Evolutionary conservation across 1,140 invertebrate species (phyloP).

Genomic region (Frieseomelitta varia): DNA sequence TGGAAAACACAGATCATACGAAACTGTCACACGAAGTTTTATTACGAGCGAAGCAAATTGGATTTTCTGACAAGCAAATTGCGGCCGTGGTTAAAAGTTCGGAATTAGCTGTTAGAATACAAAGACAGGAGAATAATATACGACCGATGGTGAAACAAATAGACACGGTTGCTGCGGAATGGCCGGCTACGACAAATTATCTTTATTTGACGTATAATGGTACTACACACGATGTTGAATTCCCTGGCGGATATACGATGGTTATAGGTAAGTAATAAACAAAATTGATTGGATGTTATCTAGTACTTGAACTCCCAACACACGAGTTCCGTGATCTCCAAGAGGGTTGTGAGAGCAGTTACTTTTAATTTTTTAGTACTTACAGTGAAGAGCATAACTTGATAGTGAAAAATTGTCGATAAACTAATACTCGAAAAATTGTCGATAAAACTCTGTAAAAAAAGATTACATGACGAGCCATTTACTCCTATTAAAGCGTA

Average conservation of each 20-base stretch:
- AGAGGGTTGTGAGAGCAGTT: too few species aligned
- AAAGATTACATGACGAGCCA: too few species aligned
- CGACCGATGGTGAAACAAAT: constrained; percentile 98
- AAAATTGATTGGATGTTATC: neutral
- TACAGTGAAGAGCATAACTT: too few species aligned
- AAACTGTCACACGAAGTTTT: constrained; percentile 85
- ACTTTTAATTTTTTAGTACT: too few species aligned
- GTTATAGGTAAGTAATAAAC: constrained; percentile 85
- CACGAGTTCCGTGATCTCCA: too few species aligned
- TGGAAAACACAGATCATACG: constrained; percentile 86
- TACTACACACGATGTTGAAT: constrained; percentile 91
- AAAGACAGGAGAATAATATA: constrained; percentile 88
- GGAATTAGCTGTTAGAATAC: constrained; percentile 89
- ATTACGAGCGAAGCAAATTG: constrained; percentile 93
- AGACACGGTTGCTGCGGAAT: constrained; percentile 99
- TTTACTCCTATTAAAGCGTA: too few species aligned
- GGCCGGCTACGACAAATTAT: constrained; percentile 99
- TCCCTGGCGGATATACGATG: constrained; percentile 91
- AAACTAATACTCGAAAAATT: too few species aligned
- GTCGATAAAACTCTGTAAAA: too few species aligned
- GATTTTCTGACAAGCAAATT: constrained; percentile 99
- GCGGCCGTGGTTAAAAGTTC: constrained; percentile 93
- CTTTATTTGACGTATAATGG: constrained; percentile 99
- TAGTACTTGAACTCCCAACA: too few species aligned
- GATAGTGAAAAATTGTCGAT: too few species aligned